A percentile compares a stretch with the other conserved stretches of the same genome.
Conservation (phyloP, 2,113 vertebrate species). For the zebrafish (Danio rerio) region DNA sequence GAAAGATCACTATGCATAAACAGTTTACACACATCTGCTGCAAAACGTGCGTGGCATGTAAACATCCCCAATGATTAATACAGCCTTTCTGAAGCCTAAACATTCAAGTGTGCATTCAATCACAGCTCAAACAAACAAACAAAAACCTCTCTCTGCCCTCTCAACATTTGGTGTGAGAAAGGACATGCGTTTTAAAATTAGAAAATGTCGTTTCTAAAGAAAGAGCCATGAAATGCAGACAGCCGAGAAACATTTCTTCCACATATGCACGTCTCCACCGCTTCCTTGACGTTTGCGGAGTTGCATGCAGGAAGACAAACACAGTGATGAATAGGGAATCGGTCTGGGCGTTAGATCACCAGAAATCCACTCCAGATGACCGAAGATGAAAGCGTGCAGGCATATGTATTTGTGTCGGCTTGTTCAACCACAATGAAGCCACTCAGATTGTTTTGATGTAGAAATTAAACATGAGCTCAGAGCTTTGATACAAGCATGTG, state of each 20-base stretch:
- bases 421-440: conserved; percentile 4
- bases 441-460: neutral
- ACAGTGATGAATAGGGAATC: conserved; percentile 31
- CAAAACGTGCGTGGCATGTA: conserved; percentile 8
- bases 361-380: conserved; percentile 39
- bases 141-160: neutral
- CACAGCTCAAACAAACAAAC: conserved; percentile 16
- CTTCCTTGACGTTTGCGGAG: neutral
- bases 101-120: neutral
- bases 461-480: neutral
- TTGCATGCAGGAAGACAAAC: conserved; percentile 13
- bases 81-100: neutral
- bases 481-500: neutral
- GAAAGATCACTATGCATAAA: neutral
- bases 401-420: neutral
- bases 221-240: neutral
- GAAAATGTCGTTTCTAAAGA: neutral
- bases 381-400: conserved; percentile 8
- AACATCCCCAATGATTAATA: neutral
- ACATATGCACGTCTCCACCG: neutral
- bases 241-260: conserved; percentile 4
- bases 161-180: neutral
- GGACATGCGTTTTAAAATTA: neutral
- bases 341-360: neutral
- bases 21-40: neutral